Percentiles rank a stretch among this genome's conserved stretches.
These are phyloP conservation scores for Erebia epiphron DNA, from an alignment of 2,888 invertebrate species.

Conservation along the genomic window DNA sequence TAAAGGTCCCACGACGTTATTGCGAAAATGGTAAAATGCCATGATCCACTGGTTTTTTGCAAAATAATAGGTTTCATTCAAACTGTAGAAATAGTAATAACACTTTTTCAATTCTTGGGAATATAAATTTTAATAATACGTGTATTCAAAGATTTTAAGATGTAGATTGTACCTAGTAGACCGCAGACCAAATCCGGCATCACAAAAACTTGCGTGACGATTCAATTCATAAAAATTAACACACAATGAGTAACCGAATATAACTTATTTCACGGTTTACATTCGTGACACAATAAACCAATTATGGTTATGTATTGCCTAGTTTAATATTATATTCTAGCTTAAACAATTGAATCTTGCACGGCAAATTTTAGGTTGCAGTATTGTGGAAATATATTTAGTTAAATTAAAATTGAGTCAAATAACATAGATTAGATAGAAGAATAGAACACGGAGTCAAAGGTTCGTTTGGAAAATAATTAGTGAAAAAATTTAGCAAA, in stretches of 20 bases:
- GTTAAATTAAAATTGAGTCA: no score
- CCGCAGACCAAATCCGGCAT: slow-evolving; percentile 4
- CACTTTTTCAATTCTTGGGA: not conserved
- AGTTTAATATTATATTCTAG: no score
- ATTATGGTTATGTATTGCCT: not conserved
- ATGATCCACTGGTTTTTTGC: not conserved
- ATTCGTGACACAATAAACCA: slow-evolving; percentile 20
- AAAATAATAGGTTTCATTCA: not conserved
- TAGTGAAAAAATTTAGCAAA: no score
- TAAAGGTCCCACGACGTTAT: slow-evolving; percentile 9
- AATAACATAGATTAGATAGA: no score
- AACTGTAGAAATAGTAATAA: not conserved
- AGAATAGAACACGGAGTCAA: no score
- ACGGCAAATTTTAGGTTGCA: no score
- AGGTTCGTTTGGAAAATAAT: no score
- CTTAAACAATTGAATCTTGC: no score
- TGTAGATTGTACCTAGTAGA: slow-evolving; percentile 12
- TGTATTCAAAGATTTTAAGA: not conserved
- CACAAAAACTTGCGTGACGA: slow-evolving; percentile 14
- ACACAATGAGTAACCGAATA: slow-evolving; percentile 11
- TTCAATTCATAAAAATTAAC: not conserved
- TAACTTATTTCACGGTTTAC: slow-evolving; percentile 14
- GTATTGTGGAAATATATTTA: no score
- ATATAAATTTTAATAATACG: no score
- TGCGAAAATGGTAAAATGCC: not conserved